Evolutionary conservation across 2,888 invertebrate species (phyloP).

Genomic region (Apodemia mormo): DNA sequence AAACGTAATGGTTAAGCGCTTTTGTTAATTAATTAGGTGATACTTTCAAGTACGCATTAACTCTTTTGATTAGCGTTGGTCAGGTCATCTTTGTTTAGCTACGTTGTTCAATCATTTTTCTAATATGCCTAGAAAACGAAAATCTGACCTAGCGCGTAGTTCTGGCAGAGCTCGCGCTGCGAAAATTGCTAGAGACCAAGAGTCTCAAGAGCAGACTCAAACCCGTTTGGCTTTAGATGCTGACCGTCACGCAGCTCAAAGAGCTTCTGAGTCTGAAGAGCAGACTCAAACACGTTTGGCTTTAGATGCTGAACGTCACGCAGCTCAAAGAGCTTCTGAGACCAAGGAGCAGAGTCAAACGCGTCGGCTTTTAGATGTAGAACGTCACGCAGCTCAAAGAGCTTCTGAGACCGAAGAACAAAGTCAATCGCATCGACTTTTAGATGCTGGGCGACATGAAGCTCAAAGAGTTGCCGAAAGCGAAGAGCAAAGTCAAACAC

Average conservation of each 20-base stretch:
- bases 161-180: conserved; percentile 18
- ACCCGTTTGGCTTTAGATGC: conserved; percentile 2
- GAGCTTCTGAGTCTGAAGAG: not conserved
- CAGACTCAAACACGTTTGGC: not conserved
- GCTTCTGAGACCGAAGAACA: conserved; percentile 4
- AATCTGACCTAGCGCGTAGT: conserved; percentile 1
- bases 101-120: no score
- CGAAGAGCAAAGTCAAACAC: not conserved
- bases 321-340: not conserved
- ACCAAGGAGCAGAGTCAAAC: not conserved
- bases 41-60: no score
- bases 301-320: conserved; percentile 14
- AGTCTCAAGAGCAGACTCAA: conserved; percentile 17
- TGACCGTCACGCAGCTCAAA: not conserved
- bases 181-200: conserved; percentile 3
- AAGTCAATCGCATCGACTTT: not conserved
- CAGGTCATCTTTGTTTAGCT: no score
- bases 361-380: conserved; percentile 5
- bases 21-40: no score
- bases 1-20: no score
- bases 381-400: not conserved
- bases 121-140: conserved; percentile 3
- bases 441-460: conserved; percentile 9
- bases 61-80: no score
- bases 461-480: conserved; percentile 4